phyloP scores from a whole-genome alignment of 2,113 vertebrate species.

The Tachycineta bicolor region DNA sequence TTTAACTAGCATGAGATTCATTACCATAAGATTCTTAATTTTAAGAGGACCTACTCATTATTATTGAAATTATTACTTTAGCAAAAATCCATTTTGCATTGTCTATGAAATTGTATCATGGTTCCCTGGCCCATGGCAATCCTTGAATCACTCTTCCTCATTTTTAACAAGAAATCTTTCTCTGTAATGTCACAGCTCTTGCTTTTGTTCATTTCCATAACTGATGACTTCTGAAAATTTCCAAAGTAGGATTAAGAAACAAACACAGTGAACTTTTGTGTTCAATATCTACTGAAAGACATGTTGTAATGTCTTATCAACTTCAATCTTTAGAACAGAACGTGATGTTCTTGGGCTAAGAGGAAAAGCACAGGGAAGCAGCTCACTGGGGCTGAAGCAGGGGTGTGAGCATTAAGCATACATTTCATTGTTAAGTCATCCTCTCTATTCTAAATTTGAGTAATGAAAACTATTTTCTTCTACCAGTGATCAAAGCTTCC shows the following conservation, averaged over 20 bases:
- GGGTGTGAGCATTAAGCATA: neutral
- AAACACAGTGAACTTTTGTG: neutral
- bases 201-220: neutral
- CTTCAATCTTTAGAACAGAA: neutral
- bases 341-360: neutral
- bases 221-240: neutral
- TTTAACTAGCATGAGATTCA: neutral
- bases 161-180: neutral
- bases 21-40: neutral
- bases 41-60: neutral
- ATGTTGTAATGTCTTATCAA: neutral
- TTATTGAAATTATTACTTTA: neutral
- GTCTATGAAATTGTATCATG: neutral
- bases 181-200: neutral
- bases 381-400: neutral
- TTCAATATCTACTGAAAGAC: neutral
- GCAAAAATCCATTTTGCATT: neutral
- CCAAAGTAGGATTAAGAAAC: neutral
- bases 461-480: neutral
- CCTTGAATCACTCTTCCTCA: neutral
- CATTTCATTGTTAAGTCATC: neutral
- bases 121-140: neutral
- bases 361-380: neutral
- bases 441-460: neutral
- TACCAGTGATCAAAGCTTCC: slow-evolving; percentile 48